These are phyloP conservation scores for Aurelia sp. DNA, from an alignment of 30 jellyfish, hydroid and myxozoan species.

Conservation along the genomic window DNA sequence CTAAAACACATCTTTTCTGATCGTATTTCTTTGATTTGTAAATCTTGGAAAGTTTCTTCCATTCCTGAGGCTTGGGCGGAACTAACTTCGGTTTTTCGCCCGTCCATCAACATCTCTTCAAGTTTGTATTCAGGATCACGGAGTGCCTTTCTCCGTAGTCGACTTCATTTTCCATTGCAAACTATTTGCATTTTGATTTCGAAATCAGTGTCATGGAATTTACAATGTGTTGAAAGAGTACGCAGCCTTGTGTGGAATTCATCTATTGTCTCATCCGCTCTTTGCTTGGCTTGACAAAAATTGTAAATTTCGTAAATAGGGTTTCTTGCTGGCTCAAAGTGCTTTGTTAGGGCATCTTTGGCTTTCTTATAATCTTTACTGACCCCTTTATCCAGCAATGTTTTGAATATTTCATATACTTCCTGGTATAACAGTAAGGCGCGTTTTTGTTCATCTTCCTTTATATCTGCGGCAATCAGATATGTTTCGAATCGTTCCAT, in stretches of 20 bases:
- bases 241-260: conserved; percentile 38
- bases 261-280: conserved; percentile 8
- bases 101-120: too few relatives aligned
- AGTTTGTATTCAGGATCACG: too few relatives aligned
- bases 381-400: conserved; percentile 43
- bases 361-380: conserved; percentile 49
- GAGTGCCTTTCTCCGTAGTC: too few relatives aligned
- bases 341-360: conserved; percentile 52
- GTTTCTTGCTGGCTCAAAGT: conserved; percentile 54
- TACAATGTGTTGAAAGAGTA: conserved; percentile 50
- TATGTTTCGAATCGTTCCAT: conserved; percentile 60
- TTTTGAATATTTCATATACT: conserved; percentile 34
- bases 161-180: too few relatives aligned
- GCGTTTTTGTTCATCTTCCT: conserved; percentile 37
- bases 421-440: conserved; percentile 52
- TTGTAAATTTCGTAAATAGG: conserved; percentile 36
- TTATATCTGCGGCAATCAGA: conserved; percentile 55
- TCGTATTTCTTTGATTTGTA: conserved; percentile 27
- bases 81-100: too few relatives aligned
- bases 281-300: background rate
- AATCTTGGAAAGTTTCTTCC: conserved; percentile 38
- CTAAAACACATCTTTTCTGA: conserved; percentile 16
- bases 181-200: too few relatives aligned
- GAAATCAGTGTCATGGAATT: background rate
- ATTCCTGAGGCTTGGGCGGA: too few relatives aligned